A percentile compares a stretch with the other conserved stretches of the same genome.
Evolutionary conservation across 2,888 invertebrate genomes (phyloP).

Genomic region (Dryadula phaetusa): DNA sequence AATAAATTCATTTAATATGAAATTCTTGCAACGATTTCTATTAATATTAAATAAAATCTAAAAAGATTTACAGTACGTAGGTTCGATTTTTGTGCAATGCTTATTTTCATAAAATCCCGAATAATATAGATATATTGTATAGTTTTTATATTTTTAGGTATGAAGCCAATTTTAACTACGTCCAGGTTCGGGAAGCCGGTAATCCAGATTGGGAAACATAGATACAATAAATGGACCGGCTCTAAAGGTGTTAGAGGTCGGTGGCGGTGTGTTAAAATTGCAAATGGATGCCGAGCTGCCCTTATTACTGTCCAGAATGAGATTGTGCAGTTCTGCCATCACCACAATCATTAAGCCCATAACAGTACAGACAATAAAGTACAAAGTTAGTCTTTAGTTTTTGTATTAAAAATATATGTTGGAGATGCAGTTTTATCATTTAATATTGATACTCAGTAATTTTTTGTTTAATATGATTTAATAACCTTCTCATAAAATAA

Average conservation of each 20-base stretch:
- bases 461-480: neutral
- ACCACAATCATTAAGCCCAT: conserved; percentile 45
- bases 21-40: neutral
- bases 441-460: neutral
- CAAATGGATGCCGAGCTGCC: conserved; percentile 49
- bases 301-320: conserved; percentile 50
- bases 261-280: conserved; percentile 51
- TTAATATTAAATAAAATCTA: neutral
- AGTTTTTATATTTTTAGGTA: conserved; percentile 1
- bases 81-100: neutral
- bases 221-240: conserved; percentile 52
- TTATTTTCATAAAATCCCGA: neutral
- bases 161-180: conserved; percentile 16
- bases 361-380: neutral
- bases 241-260: conserved; percentile 44
- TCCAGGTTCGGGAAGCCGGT: conserved; percentile 45
- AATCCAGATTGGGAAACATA: conserved; percentile 50
- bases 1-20: neutral
- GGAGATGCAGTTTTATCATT: neutral
- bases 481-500: neutral
- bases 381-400: neutral
- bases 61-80: neutral
- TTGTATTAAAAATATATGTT: conserved; percentile 1
- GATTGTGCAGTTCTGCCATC: conserved; percentile 43
- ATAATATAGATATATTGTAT: neutral